A percentile compares a stretch with the other conserved stretches of the same genome.
Conservation (phyloP, 2,113 vertebrate genomes). For the Castor canadensis region DNA sequence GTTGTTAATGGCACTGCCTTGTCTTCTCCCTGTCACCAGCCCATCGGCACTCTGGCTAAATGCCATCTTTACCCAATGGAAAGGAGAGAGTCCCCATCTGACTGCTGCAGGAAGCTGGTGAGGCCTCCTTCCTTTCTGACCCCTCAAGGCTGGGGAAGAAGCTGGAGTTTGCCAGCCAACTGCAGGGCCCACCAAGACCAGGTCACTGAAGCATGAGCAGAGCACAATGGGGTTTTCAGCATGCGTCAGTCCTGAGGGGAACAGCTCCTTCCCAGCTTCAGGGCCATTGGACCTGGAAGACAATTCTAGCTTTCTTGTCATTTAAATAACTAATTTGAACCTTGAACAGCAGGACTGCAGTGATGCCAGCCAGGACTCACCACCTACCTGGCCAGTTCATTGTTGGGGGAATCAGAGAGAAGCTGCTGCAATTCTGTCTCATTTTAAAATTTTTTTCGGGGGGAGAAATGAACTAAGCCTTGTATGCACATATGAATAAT, state of each 20-base stretch:
- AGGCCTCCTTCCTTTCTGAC: neutral
- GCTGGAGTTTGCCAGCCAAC: neutral
- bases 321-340: slow-evolving; percentile 33
- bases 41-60: neutral
- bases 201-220: neutral
- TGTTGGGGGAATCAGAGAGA: no score
- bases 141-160: neutral
- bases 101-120: accelerated
- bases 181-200: neutral
- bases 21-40: neutral
- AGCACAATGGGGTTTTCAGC: neutral
- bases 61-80: neutral
- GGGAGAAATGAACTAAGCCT: no score
- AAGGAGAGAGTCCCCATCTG: neutral
- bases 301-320: neutral
- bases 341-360: no score
- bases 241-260: accelerated
- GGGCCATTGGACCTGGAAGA: neutral
- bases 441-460: no score
- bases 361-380: no score
- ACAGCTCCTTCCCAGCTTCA: neutral
- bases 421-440: no score
- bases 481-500: no score
- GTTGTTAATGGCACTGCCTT: neutral
- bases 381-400: no score